Conservation (phyloP, 1,140 invertebrate species). For the Aradophagus sp. region DNA sequence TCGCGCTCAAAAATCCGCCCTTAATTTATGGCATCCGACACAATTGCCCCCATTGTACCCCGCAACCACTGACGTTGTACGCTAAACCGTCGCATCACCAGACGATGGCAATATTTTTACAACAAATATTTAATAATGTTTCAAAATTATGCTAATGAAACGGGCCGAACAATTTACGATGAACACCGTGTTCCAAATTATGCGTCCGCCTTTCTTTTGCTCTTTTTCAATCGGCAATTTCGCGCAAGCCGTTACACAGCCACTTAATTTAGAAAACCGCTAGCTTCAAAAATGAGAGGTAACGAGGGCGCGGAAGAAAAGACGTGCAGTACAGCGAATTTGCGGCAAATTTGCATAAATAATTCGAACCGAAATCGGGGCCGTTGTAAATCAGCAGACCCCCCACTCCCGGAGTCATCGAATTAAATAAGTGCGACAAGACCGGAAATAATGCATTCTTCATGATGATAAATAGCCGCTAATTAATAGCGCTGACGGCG, state of each 20-base stretch:
- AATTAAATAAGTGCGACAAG: conserved; percentile 31
- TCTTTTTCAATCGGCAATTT: conserved; percentile 32
- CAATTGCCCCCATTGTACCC: no score
- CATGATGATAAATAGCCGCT: conserved; percentile 42
- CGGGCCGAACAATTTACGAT: conserved; percentile 18
- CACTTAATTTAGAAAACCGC: no score
- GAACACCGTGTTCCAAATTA: no score
- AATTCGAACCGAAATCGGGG: conserved; percentile 22
- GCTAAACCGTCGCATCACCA: no score
- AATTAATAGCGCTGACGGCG: conserved; percentile 31
- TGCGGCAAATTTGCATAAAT: conserved; percentile 24
- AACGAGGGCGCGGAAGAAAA: conserved; percentile 6
- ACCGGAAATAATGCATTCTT: conserved; percentile 34
- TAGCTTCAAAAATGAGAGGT: conserved; percentile 24
- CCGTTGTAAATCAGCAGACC: conserved; percentile 27
- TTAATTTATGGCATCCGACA: no score
- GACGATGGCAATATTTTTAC: no score
- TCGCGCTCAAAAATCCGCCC: no score
- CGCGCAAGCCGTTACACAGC: conserved; percentile 22
- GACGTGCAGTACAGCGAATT: conserved; percentile 20
- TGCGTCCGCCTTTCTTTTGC: no score
- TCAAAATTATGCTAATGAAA: conserved; percentile 41
- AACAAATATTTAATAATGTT: no score
- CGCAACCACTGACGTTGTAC: no score
- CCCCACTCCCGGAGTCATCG: conserved; percentile 17